phyloP scores from a whole-genome alignment of 53 echinoderm and acorn worm genomes.

The Luidia sarsii region DNA sequence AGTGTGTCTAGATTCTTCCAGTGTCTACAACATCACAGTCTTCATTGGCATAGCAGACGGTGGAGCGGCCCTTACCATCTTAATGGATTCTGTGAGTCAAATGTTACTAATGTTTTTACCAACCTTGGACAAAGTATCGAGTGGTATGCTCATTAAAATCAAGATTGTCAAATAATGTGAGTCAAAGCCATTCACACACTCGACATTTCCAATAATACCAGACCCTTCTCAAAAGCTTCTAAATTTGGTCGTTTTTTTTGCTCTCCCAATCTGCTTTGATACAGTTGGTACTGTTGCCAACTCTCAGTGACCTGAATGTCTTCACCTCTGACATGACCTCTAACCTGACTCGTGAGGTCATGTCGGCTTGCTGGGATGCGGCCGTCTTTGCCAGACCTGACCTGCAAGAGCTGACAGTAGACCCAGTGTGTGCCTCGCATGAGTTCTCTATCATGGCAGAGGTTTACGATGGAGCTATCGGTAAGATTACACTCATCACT shows the following conservation, averaged over 20 bases:
- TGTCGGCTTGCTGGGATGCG: constrained; percentile 69
- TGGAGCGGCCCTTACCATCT: constrained; percentile 10
- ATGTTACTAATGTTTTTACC: no score
- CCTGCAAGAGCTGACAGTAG: no score
- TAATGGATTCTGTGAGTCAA: constrained; percentile 74
- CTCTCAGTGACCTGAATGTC: constrained; percentile 60
- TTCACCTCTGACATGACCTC: constrained; percentile 49
- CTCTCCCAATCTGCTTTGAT: no score
- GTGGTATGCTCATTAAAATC: no score
- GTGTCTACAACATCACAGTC: constrained; percentile 48
- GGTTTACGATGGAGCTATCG: constrained; percentile 79
- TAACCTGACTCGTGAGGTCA: constrained; percentile 35
- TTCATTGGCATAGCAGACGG: constrained; percentile 15
- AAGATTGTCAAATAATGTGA: no score
- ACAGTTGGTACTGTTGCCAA: constrained; percentile 78
- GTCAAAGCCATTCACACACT: no score
- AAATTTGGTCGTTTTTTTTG: no score
- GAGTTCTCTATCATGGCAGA: constrained; percentile 90
- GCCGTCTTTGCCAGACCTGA: constrained; percentile 21
- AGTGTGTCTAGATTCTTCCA: constrained; percentile 54
- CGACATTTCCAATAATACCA: no score
- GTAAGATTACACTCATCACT: constrained; percentile 59
- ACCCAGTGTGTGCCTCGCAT: constrained; percentile 49
- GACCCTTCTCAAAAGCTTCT: no score
- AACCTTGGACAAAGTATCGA: no score